phyloP scores from a whole-genome alignment of 2,888 invertebrate genomes.

The Troglohyphantes excavatus region DNA sequence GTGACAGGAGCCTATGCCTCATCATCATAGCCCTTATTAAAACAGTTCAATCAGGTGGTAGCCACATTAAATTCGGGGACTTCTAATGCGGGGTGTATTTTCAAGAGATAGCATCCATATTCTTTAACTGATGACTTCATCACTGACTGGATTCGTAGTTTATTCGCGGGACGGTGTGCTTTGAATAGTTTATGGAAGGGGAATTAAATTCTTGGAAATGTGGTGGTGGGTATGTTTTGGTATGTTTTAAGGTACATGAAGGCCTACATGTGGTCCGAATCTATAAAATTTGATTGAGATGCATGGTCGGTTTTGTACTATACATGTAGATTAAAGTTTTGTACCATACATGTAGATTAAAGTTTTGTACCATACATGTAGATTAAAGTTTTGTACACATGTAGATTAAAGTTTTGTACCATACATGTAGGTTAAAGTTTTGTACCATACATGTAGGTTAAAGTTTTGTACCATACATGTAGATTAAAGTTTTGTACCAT shows the following conservation, averaged over 20 bases:
- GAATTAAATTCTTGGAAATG: not conserved
- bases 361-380: too few species aligned
- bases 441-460: too few species aligned
- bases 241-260: not conserved
- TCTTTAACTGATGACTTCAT: slow-evolving; percentile 47
- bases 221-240: not conserved
- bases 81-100: slow-evolving; percentile 30
- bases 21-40: slow-evolving; percentile 49
- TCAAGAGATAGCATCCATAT: slow-evolving; percentile 20
- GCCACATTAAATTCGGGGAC: slow-evolving; percentile 14
- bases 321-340: too few species aligned
- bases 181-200: not conserved
- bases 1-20: slow-evolving; percentile 18
- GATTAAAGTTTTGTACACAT: too few species aligned
- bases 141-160: not conserved
- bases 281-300: too few species aligned
- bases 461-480: too few species aligned
- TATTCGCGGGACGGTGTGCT: not conserved
- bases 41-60: slow-evolving; percentile 51
- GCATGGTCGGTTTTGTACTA: too few species aligned
- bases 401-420: too few species aligned
- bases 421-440: too few species aligned
- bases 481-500: too few species aligned
- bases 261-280: not conserved
- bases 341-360: too few species aligned